Conservation (phyloP, 2,888 invertebrate species). For the Pristionchus japonicus region DNA sequence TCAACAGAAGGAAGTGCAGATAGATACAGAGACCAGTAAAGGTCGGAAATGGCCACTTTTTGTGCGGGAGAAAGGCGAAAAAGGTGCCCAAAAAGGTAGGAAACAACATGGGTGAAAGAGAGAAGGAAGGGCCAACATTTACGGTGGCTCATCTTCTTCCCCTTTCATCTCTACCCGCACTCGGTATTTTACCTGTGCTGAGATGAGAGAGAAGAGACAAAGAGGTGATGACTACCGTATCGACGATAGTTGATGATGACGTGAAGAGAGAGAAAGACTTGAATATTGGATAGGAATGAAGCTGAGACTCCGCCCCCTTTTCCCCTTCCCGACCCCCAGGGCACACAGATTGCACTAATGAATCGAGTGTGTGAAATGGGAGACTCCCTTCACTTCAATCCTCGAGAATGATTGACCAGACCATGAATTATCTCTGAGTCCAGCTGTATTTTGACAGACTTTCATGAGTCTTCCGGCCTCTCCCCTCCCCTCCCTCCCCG, state of each 20-base stretch:
- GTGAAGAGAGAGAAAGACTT: background rate
- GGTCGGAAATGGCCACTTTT: background rate
- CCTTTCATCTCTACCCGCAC: constrained; percentile 10
- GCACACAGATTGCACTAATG: background rate
- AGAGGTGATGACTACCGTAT: background rate
- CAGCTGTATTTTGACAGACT: constrained; percentile 32
- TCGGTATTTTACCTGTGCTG: background rate
- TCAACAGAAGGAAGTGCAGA: background rate
- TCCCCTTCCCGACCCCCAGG: background rate
- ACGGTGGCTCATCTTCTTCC: background rate
- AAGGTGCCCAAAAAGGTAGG: constrained; percentile 2
- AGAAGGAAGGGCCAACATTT: constrained; percentile 20
- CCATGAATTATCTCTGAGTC: background rate
- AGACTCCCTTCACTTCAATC: background rate
- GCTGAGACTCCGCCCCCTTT: background rate
- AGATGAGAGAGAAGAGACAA: background rate
- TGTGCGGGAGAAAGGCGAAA: background rate
- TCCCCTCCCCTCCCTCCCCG: background rate
- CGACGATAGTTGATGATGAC: background rate
- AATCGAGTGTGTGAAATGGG: background rate
- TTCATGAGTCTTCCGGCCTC: constrained; percentile 1
- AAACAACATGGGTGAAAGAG: background rate
- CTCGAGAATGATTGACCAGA: background rate
- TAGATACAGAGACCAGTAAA: background rate
- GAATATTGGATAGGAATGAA: constrained; percentile 24